Conservation (phyloP, 2,797 vertebrate species). For the Enteromius trimaculatus region DNA sequence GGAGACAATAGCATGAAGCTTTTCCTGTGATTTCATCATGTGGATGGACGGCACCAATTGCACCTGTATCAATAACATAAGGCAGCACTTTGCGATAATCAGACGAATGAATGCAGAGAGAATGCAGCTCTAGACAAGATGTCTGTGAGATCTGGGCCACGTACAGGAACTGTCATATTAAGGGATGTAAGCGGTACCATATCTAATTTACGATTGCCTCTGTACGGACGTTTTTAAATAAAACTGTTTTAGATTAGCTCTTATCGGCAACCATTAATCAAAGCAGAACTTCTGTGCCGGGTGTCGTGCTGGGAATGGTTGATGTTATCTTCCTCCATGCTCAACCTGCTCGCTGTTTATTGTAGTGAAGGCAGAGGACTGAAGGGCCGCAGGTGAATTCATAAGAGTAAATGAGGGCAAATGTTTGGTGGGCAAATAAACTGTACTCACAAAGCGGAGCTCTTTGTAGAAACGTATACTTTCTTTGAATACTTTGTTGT, state of each 20-base stretch:
- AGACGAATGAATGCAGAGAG: conserved; percentile 34
- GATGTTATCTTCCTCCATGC: conserved; percentile 41
- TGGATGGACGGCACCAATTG: conserved; percentile 40
- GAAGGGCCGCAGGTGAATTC: conserved; percentile 42
- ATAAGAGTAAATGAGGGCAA: conserved; percentile 32
- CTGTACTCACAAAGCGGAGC: not conserved
- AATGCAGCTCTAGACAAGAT: conserved; percentile 22
- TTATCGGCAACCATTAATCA: conserved; percentile 51
- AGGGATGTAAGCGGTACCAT: conserved; percentile 38
- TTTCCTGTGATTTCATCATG: conserved; percentile 26
- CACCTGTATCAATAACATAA: conserved; percentile 40
- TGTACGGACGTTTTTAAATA: conserved; percentile 35
- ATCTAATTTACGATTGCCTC: conserved; percentile 51
- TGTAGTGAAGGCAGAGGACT: conserved; percentile 22
- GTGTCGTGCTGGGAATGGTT: conserved; percentile 25
- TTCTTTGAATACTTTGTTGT: not conserved
- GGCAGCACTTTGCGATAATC: conserved; percentile 7
- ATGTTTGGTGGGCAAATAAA: conserved; percentile 22
- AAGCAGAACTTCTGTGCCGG: conserved; percentile 28
- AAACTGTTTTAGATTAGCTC: conserved; percentile 44
- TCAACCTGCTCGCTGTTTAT: conserved; percentile 40
- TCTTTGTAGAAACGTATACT: not conserved
- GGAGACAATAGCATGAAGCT: conserved; percentile 44
- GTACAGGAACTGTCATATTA: conserved; percentile 53
- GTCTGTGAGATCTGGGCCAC: conserved; percentile 3